A percentile compares a stretch with the other conserved stretches of the same genome.
Conservation (phyloP, 2,797 vertebrate genomes). For the Octomys mimax region DNA sequence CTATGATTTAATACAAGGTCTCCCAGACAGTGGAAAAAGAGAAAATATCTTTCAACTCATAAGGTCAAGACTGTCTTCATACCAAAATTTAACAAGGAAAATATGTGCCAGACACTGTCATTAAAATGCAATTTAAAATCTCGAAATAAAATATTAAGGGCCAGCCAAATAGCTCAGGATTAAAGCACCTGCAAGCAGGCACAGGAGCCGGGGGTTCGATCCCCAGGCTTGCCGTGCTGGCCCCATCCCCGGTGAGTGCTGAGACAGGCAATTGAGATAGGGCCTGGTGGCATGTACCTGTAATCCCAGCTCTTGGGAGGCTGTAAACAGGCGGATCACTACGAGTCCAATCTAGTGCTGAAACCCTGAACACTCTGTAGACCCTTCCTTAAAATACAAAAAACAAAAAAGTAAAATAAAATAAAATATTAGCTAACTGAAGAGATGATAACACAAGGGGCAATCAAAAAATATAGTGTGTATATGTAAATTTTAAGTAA, state of each 20-base stretch:
- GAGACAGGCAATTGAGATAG: too few species aligned
- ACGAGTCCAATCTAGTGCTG: too few species aligned
- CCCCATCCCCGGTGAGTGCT: too few species aligned
- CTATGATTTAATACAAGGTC: neutral
- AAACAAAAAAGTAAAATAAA: neutral
- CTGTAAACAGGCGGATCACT: too few species aligned
- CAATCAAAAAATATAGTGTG: neutral
- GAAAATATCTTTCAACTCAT: neutral
- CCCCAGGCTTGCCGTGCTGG: too few species aligned
- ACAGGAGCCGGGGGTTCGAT: too few species aligned
- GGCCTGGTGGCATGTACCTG: too few species aligned
- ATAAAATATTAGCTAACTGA: neutral
- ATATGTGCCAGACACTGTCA: neutral
- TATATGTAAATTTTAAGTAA: neutral
- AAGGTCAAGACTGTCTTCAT: neutral
- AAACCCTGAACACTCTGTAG: too few species aligned
- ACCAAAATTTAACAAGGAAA: neutral
- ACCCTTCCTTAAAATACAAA: too few species aligned
- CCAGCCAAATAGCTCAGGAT: too few species aligned
- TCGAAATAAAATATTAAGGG: neutral
- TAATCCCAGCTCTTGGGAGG: too few species aligned
- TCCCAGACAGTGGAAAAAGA: neutral
- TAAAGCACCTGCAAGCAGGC: too few species aligned
- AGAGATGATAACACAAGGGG: neutral
- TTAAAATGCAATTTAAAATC: neutral